Conservation (phyloP, 2,113 vertebrate genomes). For the Brachyhypopomus occidentalis region DNA sequence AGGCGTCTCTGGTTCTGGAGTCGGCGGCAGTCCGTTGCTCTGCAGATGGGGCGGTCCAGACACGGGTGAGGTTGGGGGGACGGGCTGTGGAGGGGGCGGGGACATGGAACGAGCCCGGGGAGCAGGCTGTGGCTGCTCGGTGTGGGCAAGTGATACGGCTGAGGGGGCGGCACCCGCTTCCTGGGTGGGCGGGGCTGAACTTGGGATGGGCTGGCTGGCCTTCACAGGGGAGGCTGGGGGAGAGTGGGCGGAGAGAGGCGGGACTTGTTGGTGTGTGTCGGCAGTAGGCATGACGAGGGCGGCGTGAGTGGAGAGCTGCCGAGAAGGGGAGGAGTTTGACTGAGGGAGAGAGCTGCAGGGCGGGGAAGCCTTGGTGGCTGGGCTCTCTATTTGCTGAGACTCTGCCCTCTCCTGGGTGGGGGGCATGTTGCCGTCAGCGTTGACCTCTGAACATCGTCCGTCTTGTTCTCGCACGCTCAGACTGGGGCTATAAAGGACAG, state of each 20-base stretch:
- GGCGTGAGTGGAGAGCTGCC: constrained; percentile 10
- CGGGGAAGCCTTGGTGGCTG: constrained; percentile 51
- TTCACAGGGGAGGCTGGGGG: constrained; percentile 9
- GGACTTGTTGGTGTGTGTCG: constrained; percentile 50
- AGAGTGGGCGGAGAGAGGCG: constrained; percentile 36
- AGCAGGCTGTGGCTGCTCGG: constrained; percentile 41
- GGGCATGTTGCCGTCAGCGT: constrained; percentile 59
- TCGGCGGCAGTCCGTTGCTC: constrained; percentile 51
- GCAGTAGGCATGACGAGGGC: constrained; percentile 28
- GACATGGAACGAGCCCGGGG: constrained; percentile 37
- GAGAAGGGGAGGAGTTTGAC: constrained; percentile 3
- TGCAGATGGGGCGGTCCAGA: constrained; percentile 39
- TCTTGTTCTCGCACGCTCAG: constrained; percentile 65
- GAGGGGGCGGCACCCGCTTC: constrained; percentile 39
- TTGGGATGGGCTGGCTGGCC: constrained; percentile 21
- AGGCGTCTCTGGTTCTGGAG: constrained; percentile 46
- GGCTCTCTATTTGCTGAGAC: constrained; percentile 40
- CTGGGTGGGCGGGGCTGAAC: constrained; percentile 46
- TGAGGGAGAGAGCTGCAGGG: constrained; percentile 16
- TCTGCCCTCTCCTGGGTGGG: constrained; percentile 54
- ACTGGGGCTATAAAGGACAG: constrained; percentile 61
- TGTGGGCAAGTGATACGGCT: constrained; percentile 37
- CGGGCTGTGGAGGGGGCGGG: constrained; percentile 27
- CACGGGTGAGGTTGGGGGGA: not conserved
- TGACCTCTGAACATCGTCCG: constrained; percentile 68